A percentile compares a stretch with the other conserved stretches of the same genome.
phyloP scores from a whole-genome alignment of 2,888 invertebrate genomes.

The Criorhina ranunculi region DNA sequence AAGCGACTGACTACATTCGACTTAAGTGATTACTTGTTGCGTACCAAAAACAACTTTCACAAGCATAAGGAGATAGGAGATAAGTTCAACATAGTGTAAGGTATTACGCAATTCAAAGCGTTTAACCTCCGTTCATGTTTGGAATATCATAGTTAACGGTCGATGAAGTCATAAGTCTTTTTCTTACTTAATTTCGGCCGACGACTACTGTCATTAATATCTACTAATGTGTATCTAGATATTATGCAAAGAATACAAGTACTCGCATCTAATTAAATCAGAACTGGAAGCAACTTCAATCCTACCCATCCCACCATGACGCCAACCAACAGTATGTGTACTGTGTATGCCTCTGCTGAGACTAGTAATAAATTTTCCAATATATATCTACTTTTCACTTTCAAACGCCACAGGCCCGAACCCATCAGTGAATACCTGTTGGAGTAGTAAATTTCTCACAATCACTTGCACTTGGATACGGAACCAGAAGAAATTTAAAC shows the following conservation, averaged over 20 bases:
- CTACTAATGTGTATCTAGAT: conserved; percentile 6
- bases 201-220: conserved; percentile 9
- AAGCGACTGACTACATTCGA: no score
- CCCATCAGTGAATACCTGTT: conserved; percentile 61
- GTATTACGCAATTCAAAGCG: background rate
- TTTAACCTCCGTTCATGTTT: background rate
- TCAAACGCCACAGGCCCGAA: conserved; percentile 48
- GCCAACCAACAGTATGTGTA: background rate
- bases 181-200: conserved; percentile 6
- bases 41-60: no score
- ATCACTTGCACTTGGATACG: conserved; percentile 59
- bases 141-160: background rate
- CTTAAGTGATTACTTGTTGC: no score
- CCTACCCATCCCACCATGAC: background rate
- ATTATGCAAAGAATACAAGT: conserved; percentile 11
- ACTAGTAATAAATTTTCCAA: conserved; percentile 43
- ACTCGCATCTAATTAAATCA: conserved; percentile 38
- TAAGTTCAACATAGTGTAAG: background rate
- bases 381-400: conserved; percentile 72
- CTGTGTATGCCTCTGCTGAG: background rate
- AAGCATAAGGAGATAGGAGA: no score
- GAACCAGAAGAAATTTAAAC: conserved; percentile 57
- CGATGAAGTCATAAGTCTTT: conserved; percentile 11
- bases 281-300: conserved; percentile 47
- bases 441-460: conserved; percentile 65